Conservation (phyloP, 2,888 invertebrate genomes). For the Petrophora chlorosata region DNA sequence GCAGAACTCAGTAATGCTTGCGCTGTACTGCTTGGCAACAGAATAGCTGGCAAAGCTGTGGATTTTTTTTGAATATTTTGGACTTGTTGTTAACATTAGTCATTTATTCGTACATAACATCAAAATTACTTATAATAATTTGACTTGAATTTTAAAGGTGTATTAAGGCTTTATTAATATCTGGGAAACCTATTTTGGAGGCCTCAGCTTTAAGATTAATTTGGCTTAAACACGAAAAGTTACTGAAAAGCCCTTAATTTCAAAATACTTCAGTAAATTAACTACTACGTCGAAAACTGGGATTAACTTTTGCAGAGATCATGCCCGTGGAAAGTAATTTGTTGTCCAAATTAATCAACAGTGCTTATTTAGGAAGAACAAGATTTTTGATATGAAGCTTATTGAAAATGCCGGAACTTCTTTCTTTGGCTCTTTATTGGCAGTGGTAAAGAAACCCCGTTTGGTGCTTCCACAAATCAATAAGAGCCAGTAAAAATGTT, state of each 20-base stretch:
- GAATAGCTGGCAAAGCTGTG: too few relatives aligned
- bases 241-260: constrained; percentile 24
- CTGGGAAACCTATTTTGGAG: neutral
- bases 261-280: constrained; percentile 25
- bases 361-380: neutral
- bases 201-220: constrained; percentile 19
- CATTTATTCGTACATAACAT: too few relatives aligned
- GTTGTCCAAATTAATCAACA: constrained; percentile 3
- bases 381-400: neutral
- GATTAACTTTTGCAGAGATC: constrained; percentile 14
- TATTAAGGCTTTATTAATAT: constrained; percentile 1
- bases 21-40: too few relatives aligned
- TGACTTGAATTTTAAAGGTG: neutral
- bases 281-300: constrained; percentile 22
- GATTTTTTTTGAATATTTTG: too few relatives aligned
- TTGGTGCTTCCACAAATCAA: constrained; percentile 24
- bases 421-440: neutral
- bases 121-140: too few relatives aligned
- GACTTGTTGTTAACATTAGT: too few relatives aligned
- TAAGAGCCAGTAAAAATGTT: constrained; percentile 27
- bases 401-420: neutral
- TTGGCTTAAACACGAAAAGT: constrained; percentile 25
- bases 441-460: neutral
- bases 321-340: neutral
- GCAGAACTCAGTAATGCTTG: too few relatives aligned